Evolutionary conservation across 2,113 vertebrate species (phyloP), one percentile per base, ranked within the genome.

Genomic region (Parus major): DNA sequence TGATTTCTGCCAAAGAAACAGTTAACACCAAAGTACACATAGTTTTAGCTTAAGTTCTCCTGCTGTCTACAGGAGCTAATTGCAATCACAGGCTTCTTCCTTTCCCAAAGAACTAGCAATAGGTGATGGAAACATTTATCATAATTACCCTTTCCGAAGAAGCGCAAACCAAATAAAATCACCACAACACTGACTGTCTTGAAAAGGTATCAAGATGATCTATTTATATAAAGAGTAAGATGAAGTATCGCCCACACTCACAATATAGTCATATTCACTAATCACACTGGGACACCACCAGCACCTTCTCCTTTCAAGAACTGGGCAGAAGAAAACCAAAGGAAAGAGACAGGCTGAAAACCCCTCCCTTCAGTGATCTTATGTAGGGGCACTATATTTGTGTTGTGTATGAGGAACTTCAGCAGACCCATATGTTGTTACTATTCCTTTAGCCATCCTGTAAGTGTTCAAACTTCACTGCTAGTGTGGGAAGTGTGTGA

Each of bases 111-210:
- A 78, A 88, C 84, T 50, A 85, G 73, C 77, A 61, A 87, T 44
- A 77, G 55, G 85, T 88, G 84, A 95, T 97, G 55, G 84, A 85
- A 95, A 83, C 85, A 95, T 94, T 93, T 93, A 77, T 96, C 94
- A 91, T 95, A 96, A 95, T 95, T 95, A 96, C 64, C 75, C 68
- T 63, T 83, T 92, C 90, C 82, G 79, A 85, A 88, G 90, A 83
- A 93, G 71, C 1, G 0, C 66, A 95, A 95, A 88, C 85, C 75
- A 95, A 80, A 93, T 82, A 90, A 95, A 95, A 93, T 77, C 92
- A 91, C 90, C 66, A 81, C 93, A 95, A 90, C 27, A 55, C 52
- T 81, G 68, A 47, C 71, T 82, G 68, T 93, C 92, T 63, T 76
- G 31, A 80, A 77, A 85, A 66, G 55, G 50, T 80, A 91, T 63